Evolutionary conservation across 2,888 invertebrate species (phyloP), one percentile per base, ranked within the genome.

Genomic region (Diplazon laetatorius): DNA sequence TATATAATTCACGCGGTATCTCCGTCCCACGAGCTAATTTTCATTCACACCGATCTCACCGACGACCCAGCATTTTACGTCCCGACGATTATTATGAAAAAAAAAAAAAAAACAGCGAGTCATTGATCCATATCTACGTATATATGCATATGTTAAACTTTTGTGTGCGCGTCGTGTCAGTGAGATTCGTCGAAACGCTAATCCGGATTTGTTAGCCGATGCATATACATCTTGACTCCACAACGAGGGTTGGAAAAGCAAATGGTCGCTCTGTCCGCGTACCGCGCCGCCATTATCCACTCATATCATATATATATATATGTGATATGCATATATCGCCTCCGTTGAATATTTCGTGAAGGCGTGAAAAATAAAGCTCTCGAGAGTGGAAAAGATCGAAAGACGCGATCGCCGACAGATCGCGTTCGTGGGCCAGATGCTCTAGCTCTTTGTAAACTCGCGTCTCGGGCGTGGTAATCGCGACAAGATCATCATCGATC

Each of bases 181-280:
- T 16, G 44, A 14, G 37, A 30, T 80, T 82, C 80, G 78, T 78
- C 77, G 80, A 80, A 80, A 81, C 62, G 73, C 69, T 83, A 81
- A 83, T 82, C 83, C 80, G 78, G n/a, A 80, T 80, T 80, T 77
- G 78, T 70, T 69, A 42, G 50, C 60, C 22, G 77, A 55, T 60
- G 70, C 44, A 57, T 37, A 44, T 25, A 50, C 30, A 71, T 71
- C 57, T 73, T 42, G 77, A 71, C 65, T 73, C 44, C 25, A 62
- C 80, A 85, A 78, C 82, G 84, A 79, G 85, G 82, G 68, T 80
- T 76, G 72, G 69, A 76, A n/a, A n/a, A n/a, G n/a, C n/a, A n/a
- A n/a, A n/a, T n/a, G n/a, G n/a, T n/a, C n/a, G n/a, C n/a, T n/a
- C n/a, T n/a, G n/a, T n/a, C n/a, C n/a, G n/a, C n/a, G n/a, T n/a